phyloP scores from a whole-genome alignment of 2,113 vertebrate species.

The Thalassoma bifasciatum region DNA sequence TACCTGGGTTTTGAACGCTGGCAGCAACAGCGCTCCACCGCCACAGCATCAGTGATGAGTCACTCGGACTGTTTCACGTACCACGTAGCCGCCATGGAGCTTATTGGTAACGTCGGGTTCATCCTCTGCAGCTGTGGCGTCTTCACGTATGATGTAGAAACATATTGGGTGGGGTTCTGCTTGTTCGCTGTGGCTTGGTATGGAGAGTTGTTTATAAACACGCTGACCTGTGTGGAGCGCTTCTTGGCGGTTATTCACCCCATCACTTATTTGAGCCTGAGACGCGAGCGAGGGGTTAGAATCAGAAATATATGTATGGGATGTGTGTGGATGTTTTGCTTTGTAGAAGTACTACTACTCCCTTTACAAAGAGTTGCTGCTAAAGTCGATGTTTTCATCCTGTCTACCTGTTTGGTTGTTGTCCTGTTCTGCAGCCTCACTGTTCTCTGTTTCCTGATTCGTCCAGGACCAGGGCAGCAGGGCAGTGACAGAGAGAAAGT shows the following conservation, averaged over 20 bases:
- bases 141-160: fast-evolving
- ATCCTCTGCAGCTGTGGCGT: not conserved
- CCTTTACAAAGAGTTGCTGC: fast-evolving
- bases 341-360: fast-evolving
- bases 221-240: conserved; percentile 42
- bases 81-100: conserved; percentile 15
- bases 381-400: not conserved
- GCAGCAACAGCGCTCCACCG: not conserved
- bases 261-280: conserved; percentile 25
- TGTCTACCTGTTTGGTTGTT: not conserved
- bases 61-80: conserved; percentile 24
- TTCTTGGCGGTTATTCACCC: conserved; percentile 37
- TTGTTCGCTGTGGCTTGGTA: not conserved
- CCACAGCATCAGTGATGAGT: not conserved
- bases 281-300: conserved; percentile 1
- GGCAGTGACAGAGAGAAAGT: not conserved
- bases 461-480: conserved; percentile 16
- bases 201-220: not conserved
- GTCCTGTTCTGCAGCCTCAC: conserved; percentile 5
- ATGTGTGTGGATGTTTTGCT: conserved; percentile 18
- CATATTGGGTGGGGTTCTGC: fast-evolving
- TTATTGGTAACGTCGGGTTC: not conserved
- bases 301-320: conserved; percentile 13
- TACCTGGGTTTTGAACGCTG: not conserved
- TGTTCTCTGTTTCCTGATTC: conserved; percentile 10